phyloP scores from a whole-genome alignment of 2,797 vertebrate genomes.

The Sebastiscus tertius region DNA sequence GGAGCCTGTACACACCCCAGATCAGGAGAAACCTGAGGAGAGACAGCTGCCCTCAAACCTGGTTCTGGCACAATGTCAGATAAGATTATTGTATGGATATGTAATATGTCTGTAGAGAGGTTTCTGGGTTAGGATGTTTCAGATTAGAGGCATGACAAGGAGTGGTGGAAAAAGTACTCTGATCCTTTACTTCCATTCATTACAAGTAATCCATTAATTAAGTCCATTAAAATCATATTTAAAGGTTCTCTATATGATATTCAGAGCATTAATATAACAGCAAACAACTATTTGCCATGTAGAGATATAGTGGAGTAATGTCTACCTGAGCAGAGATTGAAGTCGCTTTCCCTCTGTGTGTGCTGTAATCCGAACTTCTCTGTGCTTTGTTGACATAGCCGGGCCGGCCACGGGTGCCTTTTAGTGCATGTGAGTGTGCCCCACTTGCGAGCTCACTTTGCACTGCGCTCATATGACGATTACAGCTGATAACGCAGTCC shows the following conservation, averaged over 20 bases:
- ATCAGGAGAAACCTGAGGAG: constrained; percentile 49
- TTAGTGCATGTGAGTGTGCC: not conserved
- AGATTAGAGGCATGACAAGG: constrained; percentile 1
- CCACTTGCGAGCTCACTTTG: not conserved
- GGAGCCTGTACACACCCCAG: constrained; percentile 19
- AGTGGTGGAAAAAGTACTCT: not conserved
- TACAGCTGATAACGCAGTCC: not conserved
- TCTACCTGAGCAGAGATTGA: no score
- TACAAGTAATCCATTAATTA: not conserved
- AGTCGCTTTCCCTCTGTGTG: not conserved
- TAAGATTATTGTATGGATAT: constrained; percentile 34
- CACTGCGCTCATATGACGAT: rapidly evolving
- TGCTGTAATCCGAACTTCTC: not conserved
- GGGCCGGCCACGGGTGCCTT: no score
- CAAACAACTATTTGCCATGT: not conserved
- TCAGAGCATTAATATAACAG: not conserved
- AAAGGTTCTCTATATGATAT: not conserved
- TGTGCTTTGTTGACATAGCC: not conserved
- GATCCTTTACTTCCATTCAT: not conserved
- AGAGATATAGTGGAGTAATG: not conserved
- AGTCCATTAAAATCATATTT: not conserved
- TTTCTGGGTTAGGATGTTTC: constrained; percentile 45
- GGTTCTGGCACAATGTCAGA: constrained; percentile 31
- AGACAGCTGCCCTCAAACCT: constrained; percentile 5
- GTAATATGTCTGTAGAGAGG: constrained; percentile 7